phyloP scores from a whole-genome alignment of 2,888 invertebrate genomes.

The Phortica okadai region DNA sequence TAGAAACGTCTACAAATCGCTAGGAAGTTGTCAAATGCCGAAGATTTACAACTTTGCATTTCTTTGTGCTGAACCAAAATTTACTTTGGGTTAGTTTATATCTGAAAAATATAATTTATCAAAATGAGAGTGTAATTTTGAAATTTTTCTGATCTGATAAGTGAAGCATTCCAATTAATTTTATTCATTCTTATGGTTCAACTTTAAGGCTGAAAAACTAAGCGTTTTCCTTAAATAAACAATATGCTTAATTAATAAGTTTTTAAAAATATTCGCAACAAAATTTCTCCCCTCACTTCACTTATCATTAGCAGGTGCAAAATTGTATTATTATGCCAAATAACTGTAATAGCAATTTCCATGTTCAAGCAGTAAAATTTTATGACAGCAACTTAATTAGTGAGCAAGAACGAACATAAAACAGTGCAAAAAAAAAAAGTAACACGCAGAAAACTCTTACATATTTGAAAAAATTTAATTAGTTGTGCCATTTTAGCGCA shows the following conservation, averaged over 20 bases:
- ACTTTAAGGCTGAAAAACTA: too few species aligned
- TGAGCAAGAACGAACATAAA: background rate
- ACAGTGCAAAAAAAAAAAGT: background rate
- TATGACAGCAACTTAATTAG: slow-evolving; percentile 17
- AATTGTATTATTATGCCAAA: background rate
- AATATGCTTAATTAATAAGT: too few species aligned
- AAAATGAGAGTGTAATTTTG: too few species aligned
- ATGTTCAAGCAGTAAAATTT: slow-evolving; percentile 9
- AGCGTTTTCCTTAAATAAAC: too few species aligned
- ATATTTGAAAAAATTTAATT: slow-evolving; percentile 15
- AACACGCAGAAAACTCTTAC: background rate
- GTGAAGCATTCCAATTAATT: too few species aligned
- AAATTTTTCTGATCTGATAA: too few species aligned
- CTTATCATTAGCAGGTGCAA: background rate
- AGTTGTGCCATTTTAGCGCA: slow-evolving; percentile 17
- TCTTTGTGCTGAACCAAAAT: background rate
- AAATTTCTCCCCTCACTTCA: too few species aligned
- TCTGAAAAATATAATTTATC: too few species aligned
- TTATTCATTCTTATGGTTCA: too few species aligned
- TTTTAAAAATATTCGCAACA: too few species aligned
- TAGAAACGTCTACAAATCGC: background rate
- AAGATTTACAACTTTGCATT: background rate
- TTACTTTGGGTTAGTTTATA: too few species aligned
- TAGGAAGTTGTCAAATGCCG: background rate
- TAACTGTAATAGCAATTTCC: background rate